A percentile compares a stretch with the other conserved stretches of the same genome.
These are phyloP conservation scores for Brachionus koreanus DNA, from an alignment of 1,140 invertebrate genomes.

Conservation along the genomic window DNA sequence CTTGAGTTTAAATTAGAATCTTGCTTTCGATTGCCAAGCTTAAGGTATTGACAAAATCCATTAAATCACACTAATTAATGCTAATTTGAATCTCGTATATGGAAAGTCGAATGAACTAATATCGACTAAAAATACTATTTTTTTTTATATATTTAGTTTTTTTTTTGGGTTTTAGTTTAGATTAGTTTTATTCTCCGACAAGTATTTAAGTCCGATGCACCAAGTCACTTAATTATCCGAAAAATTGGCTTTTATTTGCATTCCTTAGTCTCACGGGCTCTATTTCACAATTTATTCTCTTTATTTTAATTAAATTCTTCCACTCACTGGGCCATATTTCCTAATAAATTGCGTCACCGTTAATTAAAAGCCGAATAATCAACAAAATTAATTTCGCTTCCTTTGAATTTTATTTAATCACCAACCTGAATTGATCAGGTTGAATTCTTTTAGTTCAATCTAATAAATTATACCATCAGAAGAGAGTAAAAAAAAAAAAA, in stretches of 20 bases:
- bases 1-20: not conserved
- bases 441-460: too few relatives aligned
- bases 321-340: not conserved
- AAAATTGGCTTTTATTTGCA: not conserved
- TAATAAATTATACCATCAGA: too few relatives aligned
- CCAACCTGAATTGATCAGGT: not conserved
- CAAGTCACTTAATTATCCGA: slow-evolving; percentile 6
- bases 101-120: not conserved
- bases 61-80: not conserved
- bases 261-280: not conserved
- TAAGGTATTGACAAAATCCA: not conserved
- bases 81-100: not conserved
- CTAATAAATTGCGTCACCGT: not conserved
- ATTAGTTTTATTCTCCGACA: not conserved
- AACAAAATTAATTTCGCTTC: not conserved
- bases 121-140: not conserved
- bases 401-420: slow-evolving; percentile 12
- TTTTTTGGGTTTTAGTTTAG: not conserved
- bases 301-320: slow-evolving; percentile 18
- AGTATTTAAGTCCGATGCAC: not conserved
- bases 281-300: not conserved
- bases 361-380: slow-evolving; percentile 10
- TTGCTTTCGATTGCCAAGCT: not conserved
- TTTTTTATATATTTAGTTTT: not conserved
- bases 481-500: too few relatives aligned